A percentile compares a stretch with the other conserved stretches of the same genome.
Conservation (phyloP, 30 jellyfish, hydroid and myxozoan species). For the Hydra vulgaris region DNA sequence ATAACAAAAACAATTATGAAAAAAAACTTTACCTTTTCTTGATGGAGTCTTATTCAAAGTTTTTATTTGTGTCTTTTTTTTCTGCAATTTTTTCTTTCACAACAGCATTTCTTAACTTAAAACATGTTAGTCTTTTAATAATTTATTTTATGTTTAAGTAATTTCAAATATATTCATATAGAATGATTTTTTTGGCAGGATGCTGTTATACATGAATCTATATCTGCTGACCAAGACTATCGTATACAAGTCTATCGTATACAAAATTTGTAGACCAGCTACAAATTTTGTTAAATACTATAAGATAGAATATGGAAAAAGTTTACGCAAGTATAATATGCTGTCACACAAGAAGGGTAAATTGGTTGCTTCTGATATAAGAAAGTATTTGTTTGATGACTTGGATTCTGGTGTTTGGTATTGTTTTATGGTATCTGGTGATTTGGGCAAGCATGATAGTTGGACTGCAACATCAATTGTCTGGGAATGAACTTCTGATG, state of each 20-base stretch:
- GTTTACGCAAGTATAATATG: slow-evolving; percentile 51
- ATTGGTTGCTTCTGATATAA: slow-evolving; percentile 26
- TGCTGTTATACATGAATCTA: slow-evolving; percentile 39
- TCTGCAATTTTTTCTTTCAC: too few relatives aligned
- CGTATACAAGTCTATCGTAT: slow-evolving; percentile 70
- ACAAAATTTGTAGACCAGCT: slow-evolving; percentile 89
- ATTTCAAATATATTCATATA: too few relatives aligned
- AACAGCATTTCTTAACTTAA: too few relatives aligned
- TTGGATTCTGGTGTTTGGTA: slow-evolving; percentile 78
- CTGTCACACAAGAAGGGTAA: slow-evolving; percentile 43
- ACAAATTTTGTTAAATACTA: slow-evolving; percentile 43
- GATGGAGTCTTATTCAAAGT: too few relatives aligned
- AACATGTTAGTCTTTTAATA: too few relatives aligned
- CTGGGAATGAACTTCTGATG: slow-evolving; percentile 80
- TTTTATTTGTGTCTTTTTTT: too few relatives aligned
- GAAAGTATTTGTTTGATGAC: slow-evolving; percentile 31
- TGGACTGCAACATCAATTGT: slow-evolving; percentile 49
- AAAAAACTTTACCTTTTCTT: too few relatives aligned
- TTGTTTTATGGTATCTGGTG: slow-evolving; percentile 69
- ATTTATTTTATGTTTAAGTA: too few relatives aligned
- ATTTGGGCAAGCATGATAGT: slow-evolving; percentile 34
- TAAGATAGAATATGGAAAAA: slow-evolving; percentile 70
- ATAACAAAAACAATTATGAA: too few relatives aligned
- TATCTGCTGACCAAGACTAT: slow-evolving; percentile 49
- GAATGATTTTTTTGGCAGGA: slow-evolving; percentile 28